Evolutionary conservation across 1,140 invertebrate species (phyloP), one percentile per base, ranked within the genome.

Genomic region (Trichoplusia ni): DNA sequence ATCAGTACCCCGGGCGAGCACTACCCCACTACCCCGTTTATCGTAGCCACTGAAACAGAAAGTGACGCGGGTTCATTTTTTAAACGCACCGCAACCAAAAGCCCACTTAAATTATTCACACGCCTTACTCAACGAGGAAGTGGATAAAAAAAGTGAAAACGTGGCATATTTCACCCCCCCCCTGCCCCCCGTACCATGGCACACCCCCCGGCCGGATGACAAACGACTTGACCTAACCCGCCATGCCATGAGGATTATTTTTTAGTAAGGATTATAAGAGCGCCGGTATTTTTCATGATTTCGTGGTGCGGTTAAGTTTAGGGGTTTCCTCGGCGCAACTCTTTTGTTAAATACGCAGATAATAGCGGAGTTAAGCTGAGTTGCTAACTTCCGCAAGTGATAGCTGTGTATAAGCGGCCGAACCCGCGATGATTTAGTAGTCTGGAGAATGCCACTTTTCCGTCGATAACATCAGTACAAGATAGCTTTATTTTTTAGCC

Each of bases 61-160:
- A 62, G 33, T 62, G 46, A 62, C 37, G 56, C 14, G 23, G 51
- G 44, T 64, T 61, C 67, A 69, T 69, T 70, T 70, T 70, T 66
- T 53, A 70, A 70, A 27, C 58, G 51, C 63, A 58, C 35, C 29
- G 42, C 47, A 49, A 27, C 59, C 51, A 29, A 58, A 63, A 61
- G 63, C 51, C 38, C 44, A 70, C 58, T 66, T 70, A 63, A 70
- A 70, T 63, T 70, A 70, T 70, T 70, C 64, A 70, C 68, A 70
- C 53, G 63, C 63, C 49, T 63, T 59, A 44, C 51, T 56, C 51
- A 61, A 62, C 37, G 19, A 23, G 29, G 21, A 35, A 63, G 47
- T 29, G 44, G 51, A 44, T 58, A 58, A 58, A 62, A 61, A 70
- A 70, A 70, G 68, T 70, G 68, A 66, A 70, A 66, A 62, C 58